Evolutionary conservation across 2,113 vertebrate genomes (phyloP), one percentile per base, ranked within the genome.

Genomic region (Python bivittatus): DNA sequence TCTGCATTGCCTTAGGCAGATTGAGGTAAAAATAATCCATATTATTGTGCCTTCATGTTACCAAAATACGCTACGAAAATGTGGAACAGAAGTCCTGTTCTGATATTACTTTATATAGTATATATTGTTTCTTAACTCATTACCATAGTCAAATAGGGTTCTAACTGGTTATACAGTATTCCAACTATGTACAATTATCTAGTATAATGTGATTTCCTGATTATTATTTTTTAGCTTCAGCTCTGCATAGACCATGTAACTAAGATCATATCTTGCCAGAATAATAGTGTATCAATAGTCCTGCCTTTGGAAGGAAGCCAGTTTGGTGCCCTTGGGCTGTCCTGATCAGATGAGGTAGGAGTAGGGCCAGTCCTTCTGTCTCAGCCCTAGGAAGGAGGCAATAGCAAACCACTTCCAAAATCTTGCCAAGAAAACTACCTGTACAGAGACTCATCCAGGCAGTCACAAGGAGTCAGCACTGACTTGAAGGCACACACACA

Each of bases 211-310:
- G 15, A 11, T 90, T 94, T 95, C 89, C 91, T 93, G 38, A 54
- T 12, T 53, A 60, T 53, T 93, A 29, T 38, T 83, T 42, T 44
- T 52, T 64, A 90, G 22, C 22, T 29, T 93, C 88, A 72, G 3
- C 2, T 91, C 38, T 56, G 90, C n/a, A 83, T 91, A 90, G 61
- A 91, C 91, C 87, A 33, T 52, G 15, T 87, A 87, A 60, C n/a
- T 88, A 64, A 33, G 13, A 93, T 52, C 84, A 42, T 10, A 23
- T 5, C 22, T 17, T 6, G 1, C n/a, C 33, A 90, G 48, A 42
- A 44, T 91, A 95, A 94, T 68, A 0, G 88, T 11, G 85, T 44
- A 93, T 4, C 27, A 72, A 91, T 86, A 88, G 88, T n/a, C n/a
- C n/a, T n/a, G n/a, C n/a, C n/a, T n/a, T n/a, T n/a, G n/a, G n/a